Evolutionary conservation across 2,113 vertebrate species (phyloP).

Genomic region (Mixornis gularis): DNA sequence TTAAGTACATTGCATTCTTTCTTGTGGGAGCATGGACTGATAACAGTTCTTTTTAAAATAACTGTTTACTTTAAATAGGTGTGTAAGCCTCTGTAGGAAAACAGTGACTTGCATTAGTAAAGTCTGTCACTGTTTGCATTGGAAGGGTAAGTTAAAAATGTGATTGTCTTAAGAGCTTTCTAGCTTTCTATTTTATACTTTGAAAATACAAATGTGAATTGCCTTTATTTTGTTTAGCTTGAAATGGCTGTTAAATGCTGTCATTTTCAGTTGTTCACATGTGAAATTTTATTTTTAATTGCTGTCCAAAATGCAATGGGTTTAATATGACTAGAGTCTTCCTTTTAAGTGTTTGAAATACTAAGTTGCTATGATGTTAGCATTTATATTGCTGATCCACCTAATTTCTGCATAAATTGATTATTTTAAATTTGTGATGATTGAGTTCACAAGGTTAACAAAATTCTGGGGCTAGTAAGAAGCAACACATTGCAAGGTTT

Average conservation of each 20-base stretch:
- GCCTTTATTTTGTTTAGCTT: background rate
- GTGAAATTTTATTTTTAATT: background rate
- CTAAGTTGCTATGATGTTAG: background rate
- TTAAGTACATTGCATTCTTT: background rate
- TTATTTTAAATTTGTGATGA: background rate
- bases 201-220: constrained; percentile 3
- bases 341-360: constrained; percentile 1
- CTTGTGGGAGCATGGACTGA: background rate
- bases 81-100: background rate
- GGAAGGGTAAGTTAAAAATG: background rate
- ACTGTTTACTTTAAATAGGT: background rate
- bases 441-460: background rate
- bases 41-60: background rate
- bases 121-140: background rate
- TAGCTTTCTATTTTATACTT: background rate
- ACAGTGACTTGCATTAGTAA: background rate
- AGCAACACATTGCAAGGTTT: background rate
- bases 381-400: background rate
- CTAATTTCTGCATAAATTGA: background rate
- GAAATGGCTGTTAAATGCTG: background rate
- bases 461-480: background rate
- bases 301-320: background rate
- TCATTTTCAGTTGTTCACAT: background rate
- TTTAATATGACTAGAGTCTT: constrained; percentile 6
- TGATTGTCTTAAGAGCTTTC: background rate